A percentile compares a stretch with the other conserved stretches of the same genome.
Conservation (phyloP, 1,140 invertebrate species). For the Cherax destructor region DNA sequence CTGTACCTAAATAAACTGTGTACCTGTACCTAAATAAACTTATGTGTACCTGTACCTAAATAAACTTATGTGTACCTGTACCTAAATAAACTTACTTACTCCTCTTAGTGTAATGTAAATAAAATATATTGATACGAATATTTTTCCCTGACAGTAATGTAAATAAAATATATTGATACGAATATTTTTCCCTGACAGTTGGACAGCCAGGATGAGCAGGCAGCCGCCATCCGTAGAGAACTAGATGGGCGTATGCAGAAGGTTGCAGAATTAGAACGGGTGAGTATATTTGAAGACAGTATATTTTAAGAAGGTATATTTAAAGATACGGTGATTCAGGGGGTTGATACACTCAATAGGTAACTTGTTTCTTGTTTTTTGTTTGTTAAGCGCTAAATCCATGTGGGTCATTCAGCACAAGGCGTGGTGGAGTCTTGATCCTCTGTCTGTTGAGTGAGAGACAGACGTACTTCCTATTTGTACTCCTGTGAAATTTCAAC, state of each 20-base stretch:
- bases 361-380: background rate
- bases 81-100: too few species aligned
- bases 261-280: conserved; percentile 97
- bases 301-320: too few species aligned
- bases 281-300: conserved; percentile 75
- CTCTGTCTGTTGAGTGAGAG: too few species aligned
- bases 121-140: background rate
- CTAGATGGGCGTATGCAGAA: conserved; percentile 97
- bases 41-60: too few species aligned
- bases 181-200: conserved; percentile 80
- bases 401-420: too few species aligned
- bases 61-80: too few species aligned
- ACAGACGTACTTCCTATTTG: too few species aligned
- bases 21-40: too few species aligned
- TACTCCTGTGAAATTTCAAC: background rate
- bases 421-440: too few species aligned
- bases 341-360: too few species aligned
- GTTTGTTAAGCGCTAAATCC: background rate
- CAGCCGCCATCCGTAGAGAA: conserved; percentile 98
- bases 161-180: background rate
- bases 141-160: conserved; percentile 52
- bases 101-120: background rate
- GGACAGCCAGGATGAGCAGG: conserved; percentile 99
- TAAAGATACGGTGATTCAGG: background rate
- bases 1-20: too few species aligned